Evolutionary conservation across 2,797 vertebrate species (phyloP).

Genomic region (Malacoctenus gilli): DNA sequence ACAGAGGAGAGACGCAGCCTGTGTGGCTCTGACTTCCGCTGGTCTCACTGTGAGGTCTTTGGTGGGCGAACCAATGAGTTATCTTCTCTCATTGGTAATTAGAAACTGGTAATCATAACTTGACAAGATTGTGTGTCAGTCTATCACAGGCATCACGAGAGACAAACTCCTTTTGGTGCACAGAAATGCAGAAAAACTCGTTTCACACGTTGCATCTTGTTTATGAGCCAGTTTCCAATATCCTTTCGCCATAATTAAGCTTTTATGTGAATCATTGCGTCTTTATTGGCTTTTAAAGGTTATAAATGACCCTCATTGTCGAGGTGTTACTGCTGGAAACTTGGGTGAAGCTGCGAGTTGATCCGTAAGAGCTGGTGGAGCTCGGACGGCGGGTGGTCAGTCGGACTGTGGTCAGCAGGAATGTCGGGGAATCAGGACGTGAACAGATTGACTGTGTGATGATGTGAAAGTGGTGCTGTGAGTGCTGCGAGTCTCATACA

Average conservation of each 20-base stretch:
- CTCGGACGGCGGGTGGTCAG: slow-evolving; percentile 40
- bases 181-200: too few species aligned
- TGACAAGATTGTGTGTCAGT: slow-evolving; percentile 60
- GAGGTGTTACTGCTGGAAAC: background rate
- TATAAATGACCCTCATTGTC: background rate
- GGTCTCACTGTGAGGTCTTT: slow-evolving; percentile 38
- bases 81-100: too few species aligned
- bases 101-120: too few species aligned
- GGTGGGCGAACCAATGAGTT: too few species aligned
- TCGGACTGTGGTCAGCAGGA: slow-evolving; percentile 50
- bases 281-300: background rate
- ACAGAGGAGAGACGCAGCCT: slow-evolving; percentile 36
- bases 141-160: too few species aligned
- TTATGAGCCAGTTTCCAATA: too few species aligned
- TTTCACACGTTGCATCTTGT: too few species aligned
- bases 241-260: too few species aligned
- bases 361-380: slow-evolving; percentile 21
- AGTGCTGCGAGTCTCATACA: slow-evolving; percentile 29
- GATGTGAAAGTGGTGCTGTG: slow-evolving; percentile 51
- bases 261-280: slow-evolving; percentile 5
- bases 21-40: slow-evolving; percentile 59
- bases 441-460: slow-evolving; percentile 55
- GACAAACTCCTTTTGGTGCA: too few species aligned
- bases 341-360: slow-evolving; percentile 36
- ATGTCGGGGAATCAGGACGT: slow-evolving; percentile 48